Base-by-base conservation (phyloP, 2,797 vertebrate genomes). In the Columba guinea region DNA sequence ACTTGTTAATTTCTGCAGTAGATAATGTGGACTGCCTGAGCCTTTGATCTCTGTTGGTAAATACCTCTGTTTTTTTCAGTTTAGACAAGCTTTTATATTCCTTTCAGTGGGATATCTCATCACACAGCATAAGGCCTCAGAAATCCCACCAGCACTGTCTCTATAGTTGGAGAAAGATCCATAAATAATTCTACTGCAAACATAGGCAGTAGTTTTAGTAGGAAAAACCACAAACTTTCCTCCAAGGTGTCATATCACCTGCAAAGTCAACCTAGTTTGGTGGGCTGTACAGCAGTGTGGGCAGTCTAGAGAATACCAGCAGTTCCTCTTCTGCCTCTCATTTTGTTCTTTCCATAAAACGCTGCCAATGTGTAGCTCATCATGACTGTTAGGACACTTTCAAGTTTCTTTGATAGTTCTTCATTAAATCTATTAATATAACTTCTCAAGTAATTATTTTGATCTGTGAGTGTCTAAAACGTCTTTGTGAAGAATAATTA, bases 381-480 rank as follows among this genome's bases (percentile, higher is more conserved):
- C 5, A 0, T 84, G 86, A 87, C 69, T 94, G 48, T 63, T 74
- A 85, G 86, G 86, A 89, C 90, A 60, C 44, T 91, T 95, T 94
- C 69, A 93, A 62, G 56, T 73, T 59, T 90, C 35, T 89, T 44
- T 92, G 67, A 83, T 85, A 89, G 56, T 77, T 94, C 65, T 75
- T 88, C 69, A 81, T 95, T 95, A 94, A 75, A 53, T 77, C 93
- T 93, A 89, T 91, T 94, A 93, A 94, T 96, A 60, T 48, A 86
- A 83, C 79, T 63, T 93, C 34, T 71, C 35, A 81, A 70, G 55
- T 92, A 91, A 92, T 83, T 96, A 87, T 89, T 97, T 91, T 92
- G 70, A 94, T 92, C 79, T 89, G 23, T 78, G 9, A 73, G 7
- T 69, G 55, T 84, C 71, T 95, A 70, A 95, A 95, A 95, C 88